Conservation (phyloP, 2,888 invertebrate genomes). For the Hemithea aestivaria region DNA sequence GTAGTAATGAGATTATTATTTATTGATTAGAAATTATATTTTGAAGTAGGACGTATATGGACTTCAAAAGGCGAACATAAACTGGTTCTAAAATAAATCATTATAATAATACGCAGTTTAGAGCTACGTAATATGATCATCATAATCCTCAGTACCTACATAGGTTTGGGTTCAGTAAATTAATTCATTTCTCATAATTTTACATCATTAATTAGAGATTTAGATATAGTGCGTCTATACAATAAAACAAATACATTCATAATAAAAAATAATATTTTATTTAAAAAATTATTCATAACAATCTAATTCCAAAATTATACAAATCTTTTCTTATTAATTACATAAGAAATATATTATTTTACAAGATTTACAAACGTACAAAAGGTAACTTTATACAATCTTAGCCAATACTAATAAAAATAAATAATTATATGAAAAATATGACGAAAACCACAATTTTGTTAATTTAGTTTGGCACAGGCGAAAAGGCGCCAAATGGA, state of each 20-base stretch:
- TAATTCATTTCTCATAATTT: too few relatives aligned
- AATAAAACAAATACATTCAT: slow-evolving; percentile 12
- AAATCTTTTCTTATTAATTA: slow-evolving; percentile 40
- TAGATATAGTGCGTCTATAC: too few relatives aligned
- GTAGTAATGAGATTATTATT: too few relatives aligned
- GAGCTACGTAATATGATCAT: too few relatives aligned
- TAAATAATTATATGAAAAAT: slow-evolving; percentile 49
- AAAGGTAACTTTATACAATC: slow-evolving; percentile 60
- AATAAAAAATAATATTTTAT: slow-evolving; percentile 63
- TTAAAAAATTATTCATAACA: slow-evolving; percentile 60
- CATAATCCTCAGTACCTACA: too few relatives aligned
- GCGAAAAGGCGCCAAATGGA: slow-evolving; percentile 41
- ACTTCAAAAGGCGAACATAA: too few relatives aligned
- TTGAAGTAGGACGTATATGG: too few relatives aligned
- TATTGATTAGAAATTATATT: too few relatives aligned
- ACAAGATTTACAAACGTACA: slow-evolving; percentile 55
- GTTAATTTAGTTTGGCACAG: slow-evolving; percentile 59
- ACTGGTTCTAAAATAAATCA: too few relatives aligned
- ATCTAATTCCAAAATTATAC: slow-evolving; percentile 48
- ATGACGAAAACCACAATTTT: slow-evolving; percentile 22
- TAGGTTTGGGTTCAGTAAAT: too few relatives aligned
- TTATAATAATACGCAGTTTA: too few relatives aligned
- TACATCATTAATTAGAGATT: too few relatives aligned
- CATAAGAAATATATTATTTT: slow-evolving; percentile 40
- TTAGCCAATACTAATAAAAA: slow-evolving; percentile 43